Base-by-base conservation (phyloP, 2,797 vertebrate genomes). In the Tadarida brasiliensis region DNA sequence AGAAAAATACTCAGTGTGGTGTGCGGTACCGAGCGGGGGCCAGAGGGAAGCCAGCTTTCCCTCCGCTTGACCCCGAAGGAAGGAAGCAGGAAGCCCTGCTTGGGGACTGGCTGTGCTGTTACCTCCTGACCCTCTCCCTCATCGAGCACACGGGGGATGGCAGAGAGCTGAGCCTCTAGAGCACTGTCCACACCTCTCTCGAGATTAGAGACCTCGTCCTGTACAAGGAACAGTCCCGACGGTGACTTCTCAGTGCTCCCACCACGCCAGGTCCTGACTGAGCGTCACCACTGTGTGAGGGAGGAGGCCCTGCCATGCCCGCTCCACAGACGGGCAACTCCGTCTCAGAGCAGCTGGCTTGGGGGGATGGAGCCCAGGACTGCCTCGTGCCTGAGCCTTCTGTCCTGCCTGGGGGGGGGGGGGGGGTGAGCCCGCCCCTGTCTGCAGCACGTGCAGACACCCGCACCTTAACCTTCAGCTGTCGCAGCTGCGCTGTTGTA, bases 31-130 rank as follows among this genome's bases (percentile, higher is more conserved):
- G 93, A 92, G 59, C 22, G 0, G 49, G 51, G 61, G 28, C 88
- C 68, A 78, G 87, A 95, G 73, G 87, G 83, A 97, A 97, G 84
- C 71, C 16, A 81, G 84, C 51, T 54, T 90, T 51, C 24, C 11
- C 87, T 95, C 24, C 30, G 14, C 57, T 90, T 89, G 70, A 89
- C 71, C 78, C 77, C 74, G 57, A 87, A 96, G 97, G 96, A 97
- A 98, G 97, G 97, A 98, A 98, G 81, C 96, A 96, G 97, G 97
- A 98, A 97, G 89, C 9, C 51, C 81, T 89, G 90, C 15, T 39
- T 19, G 20, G 80, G 95, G 51, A 91, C 74, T 0, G 22, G 65
- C 80, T 96, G 90, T 93, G 80, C 95, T 83, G 11, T 93, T 92
- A 87, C 94, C 83, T 91, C 80, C 74, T 96, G 97, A 92, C 81